These are phyloP conservation scores for Ceratina calcarata DNA, from an alignment of 1,140 invertebrate genomes.

Conservation along the genomic window DNA sequence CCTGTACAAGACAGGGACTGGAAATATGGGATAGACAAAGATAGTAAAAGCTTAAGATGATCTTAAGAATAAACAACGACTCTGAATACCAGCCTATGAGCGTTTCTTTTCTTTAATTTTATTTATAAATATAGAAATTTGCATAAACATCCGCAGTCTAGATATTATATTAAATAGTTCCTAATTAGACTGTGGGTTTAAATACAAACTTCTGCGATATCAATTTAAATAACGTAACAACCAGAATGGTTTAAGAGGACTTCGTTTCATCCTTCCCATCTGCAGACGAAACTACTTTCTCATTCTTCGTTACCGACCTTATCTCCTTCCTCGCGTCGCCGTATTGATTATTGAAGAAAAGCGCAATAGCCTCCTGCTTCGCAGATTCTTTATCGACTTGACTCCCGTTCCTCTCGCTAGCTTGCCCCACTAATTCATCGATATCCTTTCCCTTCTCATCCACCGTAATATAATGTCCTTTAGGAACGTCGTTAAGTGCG, in stretches of 20 bases:
- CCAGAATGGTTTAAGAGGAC: conserved; percentile 23
- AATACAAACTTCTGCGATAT: background rate
- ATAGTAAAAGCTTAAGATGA: too few species aligned
- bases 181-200: background rate
- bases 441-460: conserved; percentile 34
- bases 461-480: conserved; percentile 53
- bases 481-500: conserved; percentile 50
- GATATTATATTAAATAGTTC: background rate
- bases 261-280: conserved; percentile 14
- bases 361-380: conserved; percentile 63
- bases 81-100: too few species aligned
- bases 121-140: too few species aligned
- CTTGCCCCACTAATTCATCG: conserved; percentile 47
- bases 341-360: conserved; percentile 71
- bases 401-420: conserved; percentile 5
- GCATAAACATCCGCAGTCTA: background rate
- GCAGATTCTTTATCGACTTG: conserved; percentile 32
- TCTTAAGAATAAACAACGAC: too few species aligned
- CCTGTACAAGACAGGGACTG: too few species aligned
- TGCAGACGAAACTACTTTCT: conserved; percentile 32
- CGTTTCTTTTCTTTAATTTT: too few species aligned
- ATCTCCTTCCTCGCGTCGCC: conserved; percentile 65
- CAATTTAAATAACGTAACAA: background rate
- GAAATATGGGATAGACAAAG: too few species aligned
- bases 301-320: conserved; percentile 58